Base-by-base conservation (phyloP, 2,797 vertebrate species). In the Myotis vivesi region DNA sequence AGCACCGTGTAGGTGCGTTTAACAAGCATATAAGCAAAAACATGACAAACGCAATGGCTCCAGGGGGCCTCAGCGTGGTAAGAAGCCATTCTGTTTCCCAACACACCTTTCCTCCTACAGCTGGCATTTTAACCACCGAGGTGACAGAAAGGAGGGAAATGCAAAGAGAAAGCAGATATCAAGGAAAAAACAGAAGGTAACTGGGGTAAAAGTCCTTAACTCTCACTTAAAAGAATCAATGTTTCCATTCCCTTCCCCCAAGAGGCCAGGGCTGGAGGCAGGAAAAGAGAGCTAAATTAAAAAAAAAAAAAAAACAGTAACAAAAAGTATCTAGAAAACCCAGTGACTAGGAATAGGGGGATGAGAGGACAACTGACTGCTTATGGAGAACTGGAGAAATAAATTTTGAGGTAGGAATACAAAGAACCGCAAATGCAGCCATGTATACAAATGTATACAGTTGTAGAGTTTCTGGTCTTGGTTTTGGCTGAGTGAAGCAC, bases 321-420 rank as follows among this genome's bases (percentile, higher is more conserved):
- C 72, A 82, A 57, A 87, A 75, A 41, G 55, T 33, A 33, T 53
- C 93, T 57, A 28, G 71, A 92, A 91, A 85, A n/a, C 38, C 75
- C 71, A 76, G 16, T n/a, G 79, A 16, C 86, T 44, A 80, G 66
- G 66, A 33, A 23, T 23, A 19, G 11, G 95, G 94, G 93, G 92
- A 17, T 36, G 33, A 92, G 86, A 95, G 94, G 95, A 95, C 90
- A 92, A 73, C 0, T 76, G 95, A 64, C 89, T 94, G 90, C 72
- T 62, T 46, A 81, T 46, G 73, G 92, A 55, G 33, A 69, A n/a
- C 69, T 16, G 55, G 76, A 95, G 83, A 38, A 36, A 49, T 5
- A 6, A 33, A 30, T 66, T 71, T 51, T 44, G 12, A 23, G 72
- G 75, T 9, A 33, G 49, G 16, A n/a, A 41, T 1, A 83, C 73